Conservation (phyloP, 2,113 vertebrate species). For the Melospiza melodia region DNA sequence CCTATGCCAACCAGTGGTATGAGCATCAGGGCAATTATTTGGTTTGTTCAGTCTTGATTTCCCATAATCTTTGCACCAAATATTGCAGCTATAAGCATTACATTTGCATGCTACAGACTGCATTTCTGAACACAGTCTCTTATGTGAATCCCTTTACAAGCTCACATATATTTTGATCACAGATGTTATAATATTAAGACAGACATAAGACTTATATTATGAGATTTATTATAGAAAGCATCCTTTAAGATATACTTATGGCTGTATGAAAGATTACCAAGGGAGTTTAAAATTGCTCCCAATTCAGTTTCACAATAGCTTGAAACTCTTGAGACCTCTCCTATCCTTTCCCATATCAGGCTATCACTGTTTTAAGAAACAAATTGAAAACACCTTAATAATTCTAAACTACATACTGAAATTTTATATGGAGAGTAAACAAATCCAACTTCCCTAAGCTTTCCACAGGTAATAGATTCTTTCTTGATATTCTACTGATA, state of each 20-base stretch:
- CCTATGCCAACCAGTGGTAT: background rate
- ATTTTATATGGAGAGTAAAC: background rate
- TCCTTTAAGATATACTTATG: background rate
- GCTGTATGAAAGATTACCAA: background rate
- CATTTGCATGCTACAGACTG: background rate
- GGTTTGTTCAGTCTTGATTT: background rate
- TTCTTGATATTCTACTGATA: background rate
- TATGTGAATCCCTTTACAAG: conserved; percentile 12
- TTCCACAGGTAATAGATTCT: background rate
- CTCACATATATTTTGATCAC: background rate
- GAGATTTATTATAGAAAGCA: background rate
- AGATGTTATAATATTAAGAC: background rate
- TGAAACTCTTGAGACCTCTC: background rate
- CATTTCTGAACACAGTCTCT: background rate
- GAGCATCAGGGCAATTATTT: background rate
- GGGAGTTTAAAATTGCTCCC: background rate
- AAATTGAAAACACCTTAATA: background rate
- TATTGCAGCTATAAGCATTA: background rate
- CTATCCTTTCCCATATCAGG: background rate
- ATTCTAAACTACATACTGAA: background rate
- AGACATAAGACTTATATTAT: background rate
- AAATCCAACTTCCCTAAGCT: background rate
- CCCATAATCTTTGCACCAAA: background rate
- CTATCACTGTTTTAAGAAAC: background rate
- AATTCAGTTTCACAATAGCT: background rate